Evolutionary conservation across 2,113 vertebrate species (phyloP).

Genomic region (Lutjanus erythropterus): DNA sequence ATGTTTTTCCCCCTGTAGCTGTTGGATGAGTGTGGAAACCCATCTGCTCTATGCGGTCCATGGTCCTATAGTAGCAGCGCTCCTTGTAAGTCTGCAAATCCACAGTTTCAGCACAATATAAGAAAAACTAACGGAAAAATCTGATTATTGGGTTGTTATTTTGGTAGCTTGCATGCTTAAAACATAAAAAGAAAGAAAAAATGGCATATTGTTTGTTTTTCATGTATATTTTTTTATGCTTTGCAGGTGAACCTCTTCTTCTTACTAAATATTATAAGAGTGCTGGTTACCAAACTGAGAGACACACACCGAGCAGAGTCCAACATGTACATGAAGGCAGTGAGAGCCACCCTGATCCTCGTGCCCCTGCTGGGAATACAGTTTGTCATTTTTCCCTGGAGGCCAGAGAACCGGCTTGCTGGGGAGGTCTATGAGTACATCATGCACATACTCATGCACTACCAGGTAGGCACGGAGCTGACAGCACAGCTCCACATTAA

Average conservation of each 20-base stretch:
- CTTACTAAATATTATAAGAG: slow-evolving; percentile 95
- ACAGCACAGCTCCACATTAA: background rate
- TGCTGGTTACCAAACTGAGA: slow-evolving; percentile 94
- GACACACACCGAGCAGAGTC: slow-evolving; percentile 93
- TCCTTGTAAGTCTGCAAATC: slow-evolving; percentile 89
- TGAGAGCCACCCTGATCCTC: slow-evolving; percentile 95
- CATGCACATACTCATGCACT: slow-evolving; percentile 98
- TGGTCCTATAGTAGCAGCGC: slow-evolving; percentile 94
- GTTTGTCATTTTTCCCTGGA: slow-evolving; percentile 97
- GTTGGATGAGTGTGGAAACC: slow-evolving; percentile 98
- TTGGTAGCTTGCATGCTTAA: background rate
- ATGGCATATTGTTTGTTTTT: background rate
- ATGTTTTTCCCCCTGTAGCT: slow-evolving; percentile 85
- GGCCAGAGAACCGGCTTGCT: slow-evolving; percentile 92
- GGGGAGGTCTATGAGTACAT: slow-evolving; percentile 96
- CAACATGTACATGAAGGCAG: slow-evolving; percentile 99
- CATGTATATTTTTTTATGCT: background rate
- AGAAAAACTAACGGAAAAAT: background rate
- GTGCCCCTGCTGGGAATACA: slow-evolving; percentile 97
- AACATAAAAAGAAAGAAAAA: background rate
- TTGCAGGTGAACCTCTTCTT: slow-evolving; percentile 97
- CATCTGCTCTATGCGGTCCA: slow-evolving; percentile 96
- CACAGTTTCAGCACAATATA: background rate
- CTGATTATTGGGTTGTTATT: background rate
- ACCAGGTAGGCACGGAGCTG: slow-evolving; percentile 89